Evolutionary conservation across 2,888 invertebrate genomes (phyloP), one percentile per base, ranked within the genome.

Genomic region (Lissocephala sabroskyi): DNA sequence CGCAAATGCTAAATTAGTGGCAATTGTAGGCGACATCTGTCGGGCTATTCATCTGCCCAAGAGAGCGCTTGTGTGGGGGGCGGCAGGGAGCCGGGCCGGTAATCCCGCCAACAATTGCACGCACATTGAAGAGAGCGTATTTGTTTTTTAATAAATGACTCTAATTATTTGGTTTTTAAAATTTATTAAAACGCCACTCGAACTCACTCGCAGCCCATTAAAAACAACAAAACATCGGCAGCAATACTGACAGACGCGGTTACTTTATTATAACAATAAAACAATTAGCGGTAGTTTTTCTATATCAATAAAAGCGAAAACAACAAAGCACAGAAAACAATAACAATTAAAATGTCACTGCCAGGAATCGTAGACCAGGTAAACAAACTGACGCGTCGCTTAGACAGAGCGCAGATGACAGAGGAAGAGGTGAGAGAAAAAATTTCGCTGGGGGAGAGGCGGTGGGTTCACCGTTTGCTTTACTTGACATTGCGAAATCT

Each of bases 261-360:
- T n/a, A n/a, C 23, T 23, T 23, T 23, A 23, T n/a, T 73, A 76
- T 76, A 68, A 74, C 77, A 70, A 70, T 70, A 70, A 68, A 76
- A 70, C 75, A 70, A 70, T 70, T 70, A 70, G 77, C 77, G 57
- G 54, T 62, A 56, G 62, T 65, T 65, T 77, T 62, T 62, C 75
- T 74, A 68, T 77, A 70, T 77, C 77, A 74, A 70, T 70, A 70
- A 70, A 70, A 68, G 3, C 75, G n/a, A n/a, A n/a, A n/a, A n/a
- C n/a, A n/a, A n/a, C n/a, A n/a, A n/a, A n/a, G n/a, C n/a, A n/a
- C n/a, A n/a, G n/a, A n/a, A n/a, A n/a, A 77, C 68, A 70, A 59
- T 65, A 65, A 59, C 77, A 77, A 70, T 70, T 70, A 70, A 70
- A 70, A 77, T 70, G 77, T 70, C 77, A 73, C 70, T 77, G 59